These are phyloP conservation scores for Nestor notabilis DNA, from an alignment of 2,113 vertebrate species.

Conservation along the genomic window DNA sequence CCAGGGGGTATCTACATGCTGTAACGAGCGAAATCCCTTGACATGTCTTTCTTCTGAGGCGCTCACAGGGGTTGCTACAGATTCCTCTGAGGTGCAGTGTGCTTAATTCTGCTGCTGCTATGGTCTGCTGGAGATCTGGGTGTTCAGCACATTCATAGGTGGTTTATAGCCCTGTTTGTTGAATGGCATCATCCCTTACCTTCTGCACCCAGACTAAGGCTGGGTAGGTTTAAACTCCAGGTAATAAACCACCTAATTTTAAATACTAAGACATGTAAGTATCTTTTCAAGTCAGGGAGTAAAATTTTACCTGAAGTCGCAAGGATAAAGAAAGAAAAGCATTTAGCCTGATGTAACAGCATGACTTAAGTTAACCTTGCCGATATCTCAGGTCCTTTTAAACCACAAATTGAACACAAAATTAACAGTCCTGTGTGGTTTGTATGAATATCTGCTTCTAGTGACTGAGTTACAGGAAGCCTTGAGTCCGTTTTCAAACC, in stretches of 20 bases:
- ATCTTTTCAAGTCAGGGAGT: background rate
- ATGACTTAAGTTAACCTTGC: background rate
- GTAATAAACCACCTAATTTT: background rate
- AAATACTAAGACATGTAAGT: background rate
- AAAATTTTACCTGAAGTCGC: background rate
- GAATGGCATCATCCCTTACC: background rate
- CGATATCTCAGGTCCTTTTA: background rate
- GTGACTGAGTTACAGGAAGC: background rate
- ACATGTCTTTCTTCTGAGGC: background rate
- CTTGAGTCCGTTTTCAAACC: background rate
- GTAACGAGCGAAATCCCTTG: background rate
- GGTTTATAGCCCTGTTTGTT: background rate
- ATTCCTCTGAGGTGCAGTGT: background rate
- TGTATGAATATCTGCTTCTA: background rate
- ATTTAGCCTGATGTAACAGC: background rate
- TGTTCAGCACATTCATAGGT: fast-evolving
- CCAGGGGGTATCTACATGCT: background rate
- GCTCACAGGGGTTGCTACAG: background rate
- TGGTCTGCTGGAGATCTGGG: background rate
- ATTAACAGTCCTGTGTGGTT: background rate
- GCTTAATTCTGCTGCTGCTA: background rate
- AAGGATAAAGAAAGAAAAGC: background rate
- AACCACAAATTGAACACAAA: background rate
- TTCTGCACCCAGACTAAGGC: background rate
- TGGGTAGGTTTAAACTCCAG: background rate